Evolutionary conservation across 2,797 vertebrate species (phyloP).

Genomic region (Periophthalmus magnuspinnatus): DNA sequence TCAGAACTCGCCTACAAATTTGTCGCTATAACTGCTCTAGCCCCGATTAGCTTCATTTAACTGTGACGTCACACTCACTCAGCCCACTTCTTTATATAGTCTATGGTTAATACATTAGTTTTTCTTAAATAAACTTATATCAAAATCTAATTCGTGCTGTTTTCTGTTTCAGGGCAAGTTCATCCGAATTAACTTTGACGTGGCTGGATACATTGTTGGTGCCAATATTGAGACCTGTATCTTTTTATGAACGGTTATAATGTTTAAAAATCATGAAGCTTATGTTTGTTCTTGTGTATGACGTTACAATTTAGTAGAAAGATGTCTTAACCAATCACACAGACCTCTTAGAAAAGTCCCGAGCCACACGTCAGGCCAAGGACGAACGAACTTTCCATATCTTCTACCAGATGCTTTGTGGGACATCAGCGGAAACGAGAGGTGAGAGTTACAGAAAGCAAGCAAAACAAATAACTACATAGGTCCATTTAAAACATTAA

Average conservation of each 20-base stretch:
- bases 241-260: constrained; percentile 62
- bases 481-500: too few relatives aligned
- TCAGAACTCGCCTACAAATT: too few relatives aligned
- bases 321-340: constrained; percentile 41
- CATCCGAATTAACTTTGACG: constrained; percentile 93
- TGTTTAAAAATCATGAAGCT: not conserved
- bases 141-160: not conserved
- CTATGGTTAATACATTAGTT: not conserved
- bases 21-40: too few relatives aligned
- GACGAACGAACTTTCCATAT: constrained; percentile 92
- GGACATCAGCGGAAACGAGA: constrained; percentile 80
- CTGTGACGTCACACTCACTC: too few relatives aligned
- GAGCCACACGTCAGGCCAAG: constrained; percentile 90
- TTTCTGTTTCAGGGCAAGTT: constrained; percentile 85
- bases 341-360: constrained; percentile 92
- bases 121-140: not conserved
- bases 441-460: constrained; percentile 61
- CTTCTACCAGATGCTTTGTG: constrained; percentile 89
- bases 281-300: not conserved
- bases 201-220: constrained; percentile 91
- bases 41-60: too few relatives aligned
- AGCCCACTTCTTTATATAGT: too few relatives aligned
- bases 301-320: not conserved
- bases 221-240: constrained; percentile 96
- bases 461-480: too few relatives aligned